Conservation (phyloP, 2,888 invertebrate genomes). For the Pyrrhosoma nymphula region DNA sequence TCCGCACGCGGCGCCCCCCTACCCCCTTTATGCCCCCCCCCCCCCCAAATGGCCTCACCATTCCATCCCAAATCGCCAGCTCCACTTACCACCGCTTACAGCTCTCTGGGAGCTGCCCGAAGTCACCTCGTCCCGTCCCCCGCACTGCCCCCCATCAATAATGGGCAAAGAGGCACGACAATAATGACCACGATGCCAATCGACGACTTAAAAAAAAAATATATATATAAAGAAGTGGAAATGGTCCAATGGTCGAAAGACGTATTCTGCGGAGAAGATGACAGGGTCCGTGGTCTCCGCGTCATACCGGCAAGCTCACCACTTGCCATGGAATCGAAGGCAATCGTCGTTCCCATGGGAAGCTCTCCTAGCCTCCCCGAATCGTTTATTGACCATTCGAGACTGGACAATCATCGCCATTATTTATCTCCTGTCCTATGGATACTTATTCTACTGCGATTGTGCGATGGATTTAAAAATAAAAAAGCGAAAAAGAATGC, state of each 20-base stretch:
- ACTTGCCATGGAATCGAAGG: too few species aligned
- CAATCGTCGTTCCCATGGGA: background rate
- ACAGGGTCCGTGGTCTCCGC: background rate
- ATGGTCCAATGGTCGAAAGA: background rate
- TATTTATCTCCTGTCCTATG: background rate
- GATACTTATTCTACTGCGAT: background rate
- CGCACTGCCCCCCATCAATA: too few species aligned
- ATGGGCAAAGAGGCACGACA: background rate
- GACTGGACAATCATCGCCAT: background rate
- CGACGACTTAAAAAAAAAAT: background rate
- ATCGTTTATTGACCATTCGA: background rate
- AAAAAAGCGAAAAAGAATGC: too few species aligned
- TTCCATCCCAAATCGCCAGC: background rate
- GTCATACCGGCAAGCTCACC: too few species aligned
- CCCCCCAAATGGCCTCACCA: background rate
- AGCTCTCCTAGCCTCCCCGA: background rate
- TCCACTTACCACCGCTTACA: background rate
- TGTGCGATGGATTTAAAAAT: background rate
- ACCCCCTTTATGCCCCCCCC: background rate
- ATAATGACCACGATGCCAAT: background rate
- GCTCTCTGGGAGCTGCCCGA: background rate
- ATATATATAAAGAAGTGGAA: background rate
- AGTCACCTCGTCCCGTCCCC: background rate
- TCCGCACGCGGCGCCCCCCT: slow-evolving; percentile 26
- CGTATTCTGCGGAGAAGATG: background rate